These are phyloP conservation scores for Ochropacha duplaris DNA, from an alignment of 2,888 invertebrate species.

Conservation along the genomic window DNA sequence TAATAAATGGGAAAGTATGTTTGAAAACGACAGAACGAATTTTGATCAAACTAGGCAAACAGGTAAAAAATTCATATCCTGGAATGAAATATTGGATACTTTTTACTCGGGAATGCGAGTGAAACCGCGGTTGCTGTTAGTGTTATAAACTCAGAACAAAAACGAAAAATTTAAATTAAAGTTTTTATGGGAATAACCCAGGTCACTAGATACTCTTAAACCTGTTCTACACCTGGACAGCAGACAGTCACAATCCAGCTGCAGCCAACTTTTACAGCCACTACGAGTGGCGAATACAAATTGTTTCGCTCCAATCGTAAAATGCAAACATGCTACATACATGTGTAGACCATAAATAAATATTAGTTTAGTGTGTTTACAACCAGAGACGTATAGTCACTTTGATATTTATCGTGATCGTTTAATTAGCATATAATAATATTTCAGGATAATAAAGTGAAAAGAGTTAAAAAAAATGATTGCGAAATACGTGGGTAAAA, in stretches of 20 bases:
- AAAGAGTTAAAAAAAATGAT: too few species aligned
- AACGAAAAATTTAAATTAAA: neutral
- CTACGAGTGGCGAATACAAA: conserved; percentile 69
- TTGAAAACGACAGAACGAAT: too few species aligned
- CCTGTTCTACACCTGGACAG: conserved; percentile 53
- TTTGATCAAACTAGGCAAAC: too few species aligned
- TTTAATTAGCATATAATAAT: neutral
- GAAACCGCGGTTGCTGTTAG: too few species aligned
- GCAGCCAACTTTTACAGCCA: conserved; percentile 62
- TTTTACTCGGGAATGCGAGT: too few species aligned
- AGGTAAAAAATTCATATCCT: too few species aligned
- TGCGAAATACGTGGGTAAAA: too few species aligned
- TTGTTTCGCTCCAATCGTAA: conserved; percentile 70
- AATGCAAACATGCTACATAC: conserved; percentile 60
- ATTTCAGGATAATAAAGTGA: too few species aligned
- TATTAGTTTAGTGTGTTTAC: conserved; percentile 42
- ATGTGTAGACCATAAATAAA: conserved; percentile 56
- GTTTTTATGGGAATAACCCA: neutral
- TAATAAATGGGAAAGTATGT: too few species aligned
- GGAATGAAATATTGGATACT: too few species aligned
- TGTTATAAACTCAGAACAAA: too few species aligned
- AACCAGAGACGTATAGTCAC: conserved; percentile 9
- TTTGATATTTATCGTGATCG: neutral
- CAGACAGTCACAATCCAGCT: conserved; percentile 30
- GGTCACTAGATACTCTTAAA: neutral